Base-by-base conservation (phyloP, 1,140 invertebrate species). In the Neodiprion virginianus region DNA sequence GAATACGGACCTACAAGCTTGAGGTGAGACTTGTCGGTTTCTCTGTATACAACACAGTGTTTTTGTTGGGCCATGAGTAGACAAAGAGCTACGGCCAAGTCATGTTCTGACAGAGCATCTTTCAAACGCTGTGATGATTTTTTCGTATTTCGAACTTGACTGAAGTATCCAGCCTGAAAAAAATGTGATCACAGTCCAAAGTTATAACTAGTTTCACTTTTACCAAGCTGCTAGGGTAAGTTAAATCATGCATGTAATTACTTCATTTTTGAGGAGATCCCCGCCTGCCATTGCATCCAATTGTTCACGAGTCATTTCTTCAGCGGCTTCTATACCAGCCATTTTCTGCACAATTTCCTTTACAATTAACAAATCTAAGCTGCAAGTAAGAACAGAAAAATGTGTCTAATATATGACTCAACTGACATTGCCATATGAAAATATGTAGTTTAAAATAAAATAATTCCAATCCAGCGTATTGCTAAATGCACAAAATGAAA, bases 321-420 rank as follows among this genome's bases (percentile, higher is more conserved):
- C 97, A 8, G 95, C 94, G 7, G 97, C 94, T 90, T 99, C 98
- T 76, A 99, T 97, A 1, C 98, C 98, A 12, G 97, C 96, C 98
- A 99, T 99, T 91, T 99, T 99, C 88, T 99, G 97, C 72, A 99
- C 96, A 79, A 99, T 96, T 89, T 99, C 99, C 88, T 99, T 97
- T 67, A 99, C 88, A 79, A 99, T 95, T 28, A 99, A 89, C 76
- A 99, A 89, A 90, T 99, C 97, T 87, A 98, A 92, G 88, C 96
- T 96, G 86, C 72, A 91, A 90, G 81, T 79, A 76, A 80, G 77
- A 74, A 66, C 12, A 69, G 47, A 71, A 14, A 8, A 5, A 14
- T 61, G 0, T 40, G 5, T 40, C 28, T 40, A 40, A 5, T 40
- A 10, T 69, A 7, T 69, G 40, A 7, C 61, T 65, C 12, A 14